These are phyloP conservation scores for Periparus ater DNA, from an alignment of 2,797 vertebrate species.

Conservation along the genomic window DNA sequence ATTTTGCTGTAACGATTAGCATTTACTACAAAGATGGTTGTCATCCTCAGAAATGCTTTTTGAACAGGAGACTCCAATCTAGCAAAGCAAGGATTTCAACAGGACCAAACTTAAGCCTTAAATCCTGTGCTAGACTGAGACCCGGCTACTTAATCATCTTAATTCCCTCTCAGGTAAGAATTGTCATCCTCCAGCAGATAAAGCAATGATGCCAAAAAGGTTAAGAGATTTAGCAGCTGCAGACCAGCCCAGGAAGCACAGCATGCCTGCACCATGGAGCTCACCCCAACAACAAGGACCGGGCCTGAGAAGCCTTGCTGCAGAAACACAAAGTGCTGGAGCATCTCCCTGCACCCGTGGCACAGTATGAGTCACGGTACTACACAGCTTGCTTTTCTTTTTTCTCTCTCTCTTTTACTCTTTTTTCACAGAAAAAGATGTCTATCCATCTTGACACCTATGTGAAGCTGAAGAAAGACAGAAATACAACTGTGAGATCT, in stretches of 20 bases:
- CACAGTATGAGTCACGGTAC: accelerated
- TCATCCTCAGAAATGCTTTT: not conserved
- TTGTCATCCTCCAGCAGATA: not conserved
- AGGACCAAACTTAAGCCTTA: not conserved
- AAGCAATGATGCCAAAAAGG: not conserved
- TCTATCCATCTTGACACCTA: not conserved
- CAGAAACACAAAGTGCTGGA: not conserved
- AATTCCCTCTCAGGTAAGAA: slow-evolving; percentile 2
- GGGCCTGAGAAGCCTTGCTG: not conserved
- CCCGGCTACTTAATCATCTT: not conserved
- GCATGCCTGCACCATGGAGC: not conserved
- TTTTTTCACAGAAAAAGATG: not conserved
- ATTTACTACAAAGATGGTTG: not conserved
- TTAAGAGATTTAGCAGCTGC: not conserved
- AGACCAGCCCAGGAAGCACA: not conserved
- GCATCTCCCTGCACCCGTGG: not conserved
- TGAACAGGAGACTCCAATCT: not conserved
- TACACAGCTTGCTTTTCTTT: not conserved
- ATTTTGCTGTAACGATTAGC: not conserved
- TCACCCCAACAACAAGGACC: not conserved
- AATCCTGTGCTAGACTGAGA: slow-evolving; percentile 29
- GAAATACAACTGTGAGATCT: not conserved
- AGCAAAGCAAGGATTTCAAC: not conserved
- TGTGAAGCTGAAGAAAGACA: not conserved
- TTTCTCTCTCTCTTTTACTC: accelerated